Conservation (phyloP, 2,888 invertebrate species). For the Pogonocherus hispidulus region DNA sequence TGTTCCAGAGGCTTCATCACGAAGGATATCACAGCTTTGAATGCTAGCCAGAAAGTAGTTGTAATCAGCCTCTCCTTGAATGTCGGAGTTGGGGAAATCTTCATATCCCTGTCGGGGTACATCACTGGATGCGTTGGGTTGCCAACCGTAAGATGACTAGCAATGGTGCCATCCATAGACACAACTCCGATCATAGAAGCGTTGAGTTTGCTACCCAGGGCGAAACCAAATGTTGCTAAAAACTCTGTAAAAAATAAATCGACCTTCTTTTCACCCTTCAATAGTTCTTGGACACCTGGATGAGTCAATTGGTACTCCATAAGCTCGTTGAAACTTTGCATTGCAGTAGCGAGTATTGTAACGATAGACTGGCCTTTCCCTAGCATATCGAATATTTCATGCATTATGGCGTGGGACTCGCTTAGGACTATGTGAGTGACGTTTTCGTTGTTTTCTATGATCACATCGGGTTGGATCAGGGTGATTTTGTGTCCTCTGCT, state of each 20-base stretch:
- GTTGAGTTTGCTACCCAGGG: constrained; percentile 59
- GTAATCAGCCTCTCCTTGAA: constrained; percentile 58
- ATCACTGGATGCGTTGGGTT: constrained; percentile 62
- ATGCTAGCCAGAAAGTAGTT: constrained; percentile 35
- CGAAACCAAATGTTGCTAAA: constrained; percentile 46
- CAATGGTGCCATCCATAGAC: constrained; percentile 58
- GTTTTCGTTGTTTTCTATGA: constrained; percentile 63
- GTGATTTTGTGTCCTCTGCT: constrained; percentile 69
- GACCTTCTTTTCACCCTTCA: constrained; percentile 52
- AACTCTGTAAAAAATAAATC: constrained; percentile 60
- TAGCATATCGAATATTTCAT: constrained; percentile 39
- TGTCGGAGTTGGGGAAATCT: constrained; percentile 49
- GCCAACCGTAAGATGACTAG: constrained; percentile 58
- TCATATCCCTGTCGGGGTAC: constrained; percentile 59
- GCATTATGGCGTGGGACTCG: constrained; percentile 56
- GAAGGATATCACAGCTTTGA: constrained; percentile 11
- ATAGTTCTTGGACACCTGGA: constrained; percentile 50
- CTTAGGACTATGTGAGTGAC: constrained; percentile 66
- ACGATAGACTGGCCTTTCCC: constrained; percentile 19
- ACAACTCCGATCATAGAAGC: constrained; percentile 62
- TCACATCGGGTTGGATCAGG: constrained; percentile 67
- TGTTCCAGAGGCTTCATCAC: constrained; percentile 1
- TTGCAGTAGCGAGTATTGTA: background rate
- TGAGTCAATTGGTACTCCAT: constrained; percentile 7
- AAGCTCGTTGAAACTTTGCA: background rate